A percentile compares a stretch with the other conserved stretches of the same genome.
Evolutionary conservation across 2,113 vertebrate genomes (phyloP).

Genomic region (Melanerpes aurifrons): DNA sequence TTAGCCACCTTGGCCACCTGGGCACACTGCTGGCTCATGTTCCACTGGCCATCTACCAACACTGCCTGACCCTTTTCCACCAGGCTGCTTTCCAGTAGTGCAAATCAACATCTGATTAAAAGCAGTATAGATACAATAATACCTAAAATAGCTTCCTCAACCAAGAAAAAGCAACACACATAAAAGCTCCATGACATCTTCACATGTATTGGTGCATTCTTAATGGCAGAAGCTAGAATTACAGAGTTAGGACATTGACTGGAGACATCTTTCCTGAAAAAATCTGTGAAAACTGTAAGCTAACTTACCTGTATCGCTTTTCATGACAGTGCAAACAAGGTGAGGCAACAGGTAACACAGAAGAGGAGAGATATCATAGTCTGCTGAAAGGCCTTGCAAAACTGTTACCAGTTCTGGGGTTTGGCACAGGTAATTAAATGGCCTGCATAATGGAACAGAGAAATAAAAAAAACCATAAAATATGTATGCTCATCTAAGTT

Average conservation of each 20-base stretch:
- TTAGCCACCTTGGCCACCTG: too few relatives aligned
- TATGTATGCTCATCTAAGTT: background rate
- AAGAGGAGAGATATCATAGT: constrained; percentile 85
- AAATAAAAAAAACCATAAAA: background rate
- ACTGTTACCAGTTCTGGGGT: constrained; percentile 76
- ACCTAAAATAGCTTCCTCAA: background rate
- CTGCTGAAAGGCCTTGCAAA: constrained; percentile 80
- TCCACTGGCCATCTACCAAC: too few relatives aligned
- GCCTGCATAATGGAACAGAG: constrained; percentile 71
- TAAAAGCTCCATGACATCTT: background rate
- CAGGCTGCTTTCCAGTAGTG: too few relatives aligned
- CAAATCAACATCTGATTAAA: background rate
- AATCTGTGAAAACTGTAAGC: background rate
- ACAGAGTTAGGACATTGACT: rapidly evolving
- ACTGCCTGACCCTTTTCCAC: too few relatives aligned
- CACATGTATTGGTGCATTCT: rapidly evolving
- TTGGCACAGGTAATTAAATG: constrained; percentile 78
- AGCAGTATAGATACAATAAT: background rate
- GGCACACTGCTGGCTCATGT: too few relatives aligned
- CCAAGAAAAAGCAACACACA: background rate
- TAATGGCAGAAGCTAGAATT: background rate
- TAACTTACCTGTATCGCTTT: constrained; percentile 60
- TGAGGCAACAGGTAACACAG: constrained; percentile 88
- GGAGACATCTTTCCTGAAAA: background rate
- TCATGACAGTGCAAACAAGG: constrained; percentile 75